Base-by-base conservation (phyloP, 2,888 invertebrate species). In the Eudiplozoon nipponicum region DNA sequence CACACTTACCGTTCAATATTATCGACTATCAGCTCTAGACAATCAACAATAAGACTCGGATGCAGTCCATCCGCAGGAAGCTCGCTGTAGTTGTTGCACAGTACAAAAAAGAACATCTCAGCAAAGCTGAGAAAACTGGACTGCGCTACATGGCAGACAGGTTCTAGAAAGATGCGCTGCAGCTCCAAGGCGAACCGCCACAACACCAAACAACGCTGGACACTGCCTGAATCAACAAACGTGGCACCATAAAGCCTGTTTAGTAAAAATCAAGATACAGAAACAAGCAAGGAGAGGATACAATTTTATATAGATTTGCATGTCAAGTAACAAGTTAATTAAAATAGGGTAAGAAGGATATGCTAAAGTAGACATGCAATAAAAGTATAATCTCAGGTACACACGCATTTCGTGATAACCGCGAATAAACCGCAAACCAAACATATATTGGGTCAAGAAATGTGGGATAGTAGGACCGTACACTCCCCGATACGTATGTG, bases 141-240 rank as follows among this genome's bases (percentile, higher is more conserved):
- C 57, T 81, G 80, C 9, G 84, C 84, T 70, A 81, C 74, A 20
- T 77, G 75, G 55, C 76, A 77, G 37, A 86, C 67, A 17, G 84
- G 75, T 49, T 80, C 77, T 48, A 84, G 65, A 62, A 78, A 76
- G 46, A 70, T 69, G 55, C 80, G 77, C 49, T 84, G 84, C 75
- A 81, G 80, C 55, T 80, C 78, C 29, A 86, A 65, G 21, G 84
- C 84, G 62, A 86, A 81, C 60, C 77, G 76, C 86, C 86, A 86
- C 46, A 86, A 65, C 51, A 74, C 71, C 47, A 84, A 76, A 61
- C 84, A 86, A 13, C 65, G 52, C 40, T 70, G 68, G 63, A 81
- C 84, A 51, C 80, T 74, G 2, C 84, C 77, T 46, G 51, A 51
- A 61, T 84, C 84, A 1, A 84, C 84, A 62, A 81, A 84, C 46